Conservation (phyloP, 2,113 vertebrate genomes). For the Actenoides hombroni region DNA sequence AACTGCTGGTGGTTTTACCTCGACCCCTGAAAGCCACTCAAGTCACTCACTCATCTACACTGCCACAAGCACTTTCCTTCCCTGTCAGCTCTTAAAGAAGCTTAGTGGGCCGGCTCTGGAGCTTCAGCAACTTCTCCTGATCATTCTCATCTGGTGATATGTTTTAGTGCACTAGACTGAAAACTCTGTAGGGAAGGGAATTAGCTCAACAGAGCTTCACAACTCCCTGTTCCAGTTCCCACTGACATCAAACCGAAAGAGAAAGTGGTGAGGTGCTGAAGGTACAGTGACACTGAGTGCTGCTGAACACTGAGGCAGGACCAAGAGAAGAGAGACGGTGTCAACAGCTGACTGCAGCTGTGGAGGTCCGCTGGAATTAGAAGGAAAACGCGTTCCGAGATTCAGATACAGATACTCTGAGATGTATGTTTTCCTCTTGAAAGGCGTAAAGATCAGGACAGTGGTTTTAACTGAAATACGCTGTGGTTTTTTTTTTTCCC, state of each 20-base stretch:
- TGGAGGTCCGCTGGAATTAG: not conserved
- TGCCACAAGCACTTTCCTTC: too few relatives aligned
- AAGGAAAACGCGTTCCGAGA: not conserved
- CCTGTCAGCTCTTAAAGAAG: too few relatives aligned
- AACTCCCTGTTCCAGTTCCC: not conserved
- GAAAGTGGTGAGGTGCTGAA: not conserved
- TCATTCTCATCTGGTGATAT: too few relatives aligned
- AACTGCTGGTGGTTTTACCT: too few relatives aligned
- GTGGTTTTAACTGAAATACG: not conserved
- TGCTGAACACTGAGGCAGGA: not conserved
- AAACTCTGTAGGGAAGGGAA: too few relatives aligned
- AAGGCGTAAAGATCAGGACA: not conserved
- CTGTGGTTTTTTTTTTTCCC: not conserved
- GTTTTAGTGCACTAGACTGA: too few relatives aligned
- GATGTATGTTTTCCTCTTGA: not conserved
- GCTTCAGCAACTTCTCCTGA: too few relatives aligned
- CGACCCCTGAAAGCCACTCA: too few relatives aligned
- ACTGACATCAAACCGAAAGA: rapidly evolving
- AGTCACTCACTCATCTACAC: too few relatives aligned
- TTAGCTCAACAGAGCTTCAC: too few relatives aligned
- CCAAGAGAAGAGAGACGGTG: not conserved
- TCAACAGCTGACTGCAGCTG: not conserved
- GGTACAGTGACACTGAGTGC: not conserved
- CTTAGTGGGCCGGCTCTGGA: too few relatives aligned
- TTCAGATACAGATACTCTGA: not conserved